These are phyloP conservation scores for Elymnias hypermnestra DNA, from an alignment of 1,140 invertebrate species.

Conservation along the genomic window DNA sequence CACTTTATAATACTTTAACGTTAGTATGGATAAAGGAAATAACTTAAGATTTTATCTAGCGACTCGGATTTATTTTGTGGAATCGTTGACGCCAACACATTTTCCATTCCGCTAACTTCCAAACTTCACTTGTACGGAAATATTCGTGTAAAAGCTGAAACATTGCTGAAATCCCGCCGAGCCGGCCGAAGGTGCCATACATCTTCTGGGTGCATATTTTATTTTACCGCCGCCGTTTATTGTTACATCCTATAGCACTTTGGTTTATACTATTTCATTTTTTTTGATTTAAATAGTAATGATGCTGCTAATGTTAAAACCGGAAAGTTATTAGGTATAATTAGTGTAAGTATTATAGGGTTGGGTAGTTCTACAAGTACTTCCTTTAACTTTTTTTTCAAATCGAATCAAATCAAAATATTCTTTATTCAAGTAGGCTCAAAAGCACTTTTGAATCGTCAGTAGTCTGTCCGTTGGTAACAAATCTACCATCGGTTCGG, in stretches of 20 bases:
- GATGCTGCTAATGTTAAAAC: too few relatives aligned
- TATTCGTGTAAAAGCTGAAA: constrained; percentile 17
- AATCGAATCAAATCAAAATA: too few relatives aligned
- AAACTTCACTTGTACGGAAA: constrained; percentile 9
- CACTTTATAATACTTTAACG: too few relatives aligned
- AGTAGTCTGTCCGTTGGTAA: too few relatives aligned
- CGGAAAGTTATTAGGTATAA: too few relatives aligned
- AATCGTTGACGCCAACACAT: constrained; percentile 4
- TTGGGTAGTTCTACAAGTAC: too few relatives aligned
- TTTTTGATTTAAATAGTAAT: not conserved
- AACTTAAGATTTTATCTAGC: not conserved
- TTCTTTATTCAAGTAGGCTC: too few relatives aligned
- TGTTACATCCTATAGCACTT: constrained; percentile 13
- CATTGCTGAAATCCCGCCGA: constrained; percentile 20
- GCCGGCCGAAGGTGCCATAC: constrained; percentile 11
- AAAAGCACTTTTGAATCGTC: too few relatives aligned
- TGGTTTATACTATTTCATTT: not conserved
- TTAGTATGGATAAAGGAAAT: too few relatives aligned
- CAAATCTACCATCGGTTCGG: too few relatives aligned
- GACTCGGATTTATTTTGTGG: constrained; percentile 3
- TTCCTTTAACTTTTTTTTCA: too few relatives aligned
- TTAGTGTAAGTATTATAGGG: too few relatives aligned
- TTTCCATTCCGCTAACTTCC: constrained; percentile 4
- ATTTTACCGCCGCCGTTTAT: constrained; percentile 12
- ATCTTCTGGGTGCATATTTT: constrained; percentile 32